Evolutionary conservation across 2,113 vertebrate genomes (phyloP), one percentile per base, ranked within the genome.

Genomic region (Prionailurus viverrinus): DNA sequence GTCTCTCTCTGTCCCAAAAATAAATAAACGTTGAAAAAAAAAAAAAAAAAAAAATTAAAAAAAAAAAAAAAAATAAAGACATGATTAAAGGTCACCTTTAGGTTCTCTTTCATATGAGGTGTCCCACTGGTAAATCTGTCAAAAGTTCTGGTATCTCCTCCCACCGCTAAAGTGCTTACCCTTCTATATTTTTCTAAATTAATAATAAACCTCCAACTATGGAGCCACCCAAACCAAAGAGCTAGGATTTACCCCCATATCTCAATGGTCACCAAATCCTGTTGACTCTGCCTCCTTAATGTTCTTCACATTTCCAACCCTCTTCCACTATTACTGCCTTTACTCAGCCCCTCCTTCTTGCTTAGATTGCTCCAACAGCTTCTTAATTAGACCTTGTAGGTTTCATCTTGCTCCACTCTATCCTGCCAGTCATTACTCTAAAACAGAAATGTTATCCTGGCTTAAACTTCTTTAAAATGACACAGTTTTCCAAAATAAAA

Each of bases 401-500:
- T 65, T 84, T 96, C 15, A 78, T 5, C 7, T 51, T 4, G 48
- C 8, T 65, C 21, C 41, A 73, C 76, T 82, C n/a, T 74, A 74
- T 68, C 48, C 51, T 96, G 63, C 76, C 76, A 92, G 16, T 53
- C 19, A 41, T 21, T 7, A 83, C 58, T 93, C n/a, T 85, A 95
- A 92, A 69, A 53, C 9, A 94, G 7, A 48, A 92, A 80, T 83
- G 48, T 83, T 36, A 96, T 80, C n/a, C 63, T 68, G 19, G 61
- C 23, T 85, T 71, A 96, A 83, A 92, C 48, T 27, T 79, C 51
- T 83, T 96, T 79, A 93, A 82, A 83, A 65, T 68, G 63, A 88
- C 11, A 73, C 29, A 65, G n/a, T 51, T 61, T 86, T 89, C 15
- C 36, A 92, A 93, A n/a, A 61, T 80, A 93, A 93, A 84, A 88